Conservation (phyloP, 2,113 vertebrate genomes). For the Heteronetta atricapilla region DNA sequence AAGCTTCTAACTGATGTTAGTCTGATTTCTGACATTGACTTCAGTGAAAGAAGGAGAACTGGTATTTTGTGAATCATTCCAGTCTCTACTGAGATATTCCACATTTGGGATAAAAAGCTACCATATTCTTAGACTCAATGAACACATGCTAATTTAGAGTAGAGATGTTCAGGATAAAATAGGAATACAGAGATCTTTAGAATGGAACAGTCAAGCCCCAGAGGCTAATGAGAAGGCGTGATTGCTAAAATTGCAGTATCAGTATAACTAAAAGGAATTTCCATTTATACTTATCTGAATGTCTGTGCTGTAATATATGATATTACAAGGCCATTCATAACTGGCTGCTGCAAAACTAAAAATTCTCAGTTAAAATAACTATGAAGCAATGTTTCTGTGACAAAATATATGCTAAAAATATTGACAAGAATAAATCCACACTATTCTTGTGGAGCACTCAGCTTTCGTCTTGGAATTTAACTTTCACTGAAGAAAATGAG, state of each 20-base stretch:
- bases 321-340: conserved; percentile 8
- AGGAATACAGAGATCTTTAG: conserved; percentile 24
- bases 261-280: conserved; percentile 45
- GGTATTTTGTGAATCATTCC: background rate
- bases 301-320: background rate
- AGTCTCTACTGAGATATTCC: background rate
- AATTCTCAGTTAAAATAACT: conserved; percentile 10
- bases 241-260: background rate
- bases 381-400: background rate
- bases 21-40: conserved; percentile 12
- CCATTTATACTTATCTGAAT: conserved; percentile 54
- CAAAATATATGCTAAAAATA: conserved; percentile 23
- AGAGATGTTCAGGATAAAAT: conserved; percentile 15
- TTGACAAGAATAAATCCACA: background rate
- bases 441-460: background rate
- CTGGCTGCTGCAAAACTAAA: conserved; percentile 2
- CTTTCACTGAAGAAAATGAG: background rate
- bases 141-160: conserved; percentile 12
- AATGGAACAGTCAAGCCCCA: background rate
- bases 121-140: background rate
- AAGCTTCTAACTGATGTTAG: background rate
- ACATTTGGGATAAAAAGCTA: background rate
- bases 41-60: background rate
- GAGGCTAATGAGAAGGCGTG: conserved; percentile 43
- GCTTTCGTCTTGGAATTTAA: background rate